Conservation (phyloP, 2,888 invertebrate species). For the Didymodactylos carnosus region DNA sequence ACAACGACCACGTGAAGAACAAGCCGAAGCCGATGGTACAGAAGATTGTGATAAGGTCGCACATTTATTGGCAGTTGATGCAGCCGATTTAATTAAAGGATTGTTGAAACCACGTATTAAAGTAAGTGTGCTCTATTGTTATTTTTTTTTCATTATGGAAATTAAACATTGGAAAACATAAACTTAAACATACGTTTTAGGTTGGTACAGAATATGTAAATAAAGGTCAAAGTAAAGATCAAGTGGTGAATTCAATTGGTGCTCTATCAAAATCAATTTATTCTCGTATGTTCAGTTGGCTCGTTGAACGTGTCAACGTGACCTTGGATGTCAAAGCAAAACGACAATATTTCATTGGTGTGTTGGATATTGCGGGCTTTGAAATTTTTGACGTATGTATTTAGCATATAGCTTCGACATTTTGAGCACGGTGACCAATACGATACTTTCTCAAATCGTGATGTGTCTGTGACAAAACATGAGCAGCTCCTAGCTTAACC, state of each 20-base stretch:
- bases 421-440: no score
- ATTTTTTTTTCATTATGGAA: not conserved
- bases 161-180: not conserved
- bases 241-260: conserved; percentile 37
- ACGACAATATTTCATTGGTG: conserved; percentile 97
- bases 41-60: conserved; percentile 55
- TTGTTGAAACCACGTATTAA: conserved; percentile 84
- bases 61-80: conserved; percentile 70
- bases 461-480: no score
- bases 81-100: conserved; percentile 55
- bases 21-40: conserved; percentile 86
- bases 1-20: conserved; percentile 98
- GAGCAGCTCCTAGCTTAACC: no score
- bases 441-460: no score
- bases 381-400: conserved; percentile 73
- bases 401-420: not conserved
- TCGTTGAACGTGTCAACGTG: conserved; percentile 97
- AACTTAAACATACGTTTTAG: not conserved
- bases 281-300: conserved; percentile 46
- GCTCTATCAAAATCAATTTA: conserved; percentile 37
- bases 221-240: conserved; percentile 86
- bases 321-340: conserved; percentile 95
- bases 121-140: conserved; percentile 22
- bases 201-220: conserved; percentile 89
- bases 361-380: conserved; percentile 99